Evolutionary conservation across 2,888 invertebrate species (phyloP).

Genomic region (Caenorhabditis sinica): DNA sequence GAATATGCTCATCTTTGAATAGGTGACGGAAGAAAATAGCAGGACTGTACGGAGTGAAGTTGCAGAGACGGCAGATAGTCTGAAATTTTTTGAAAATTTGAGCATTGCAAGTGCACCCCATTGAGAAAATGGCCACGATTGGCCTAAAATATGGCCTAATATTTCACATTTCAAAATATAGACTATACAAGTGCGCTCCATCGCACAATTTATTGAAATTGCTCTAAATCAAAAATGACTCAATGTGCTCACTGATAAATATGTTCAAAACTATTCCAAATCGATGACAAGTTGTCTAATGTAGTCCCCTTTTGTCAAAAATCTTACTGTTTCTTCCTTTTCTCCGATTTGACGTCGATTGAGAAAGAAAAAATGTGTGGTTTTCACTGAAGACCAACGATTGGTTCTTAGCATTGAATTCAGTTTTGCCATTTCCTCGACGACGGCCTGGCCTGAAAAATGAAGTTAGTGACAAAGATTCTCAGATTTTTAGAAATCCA

Average conservation of each 20-base stretch:
- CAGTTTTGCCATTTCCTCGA: conserved; percentile 14
- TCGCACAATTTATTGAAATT: no score
- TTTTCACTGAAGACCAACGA: background rate
- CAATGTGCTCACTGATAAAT: no score
- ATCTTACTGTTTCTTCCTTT: background rate
- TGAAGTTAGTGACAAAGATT: no score
- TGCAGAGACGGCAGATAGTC: conserved; percentile 34
- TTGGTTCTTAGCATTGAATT: no score
- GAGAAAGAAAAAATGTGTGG: background rate
- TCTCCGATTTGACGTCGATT: background rate
- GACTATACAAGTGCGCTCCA: no score
- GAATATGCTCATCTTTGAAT: conserved; percentile 1
- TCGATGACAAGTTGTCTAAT: no score
- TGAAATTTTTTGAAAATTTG: background rate
- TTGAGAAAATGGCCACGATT: no score
- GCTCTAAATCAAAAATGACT: background rate
- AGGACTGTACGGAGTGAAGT: conserved; percentile 23
- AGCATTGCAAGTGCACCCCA: background rate
- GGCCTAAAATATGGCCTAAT: no score
- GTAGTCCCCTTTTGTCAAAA: no score
- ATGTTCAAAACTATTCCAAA: no score
- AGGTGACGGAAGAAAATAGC: conserved; percentile 22
- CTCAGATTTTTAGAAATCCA: no score
- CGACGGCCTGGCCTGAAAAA: conserved; percentile 17
- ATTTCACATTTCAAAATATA: no score